Conservation (phyloP, 1,140 invertebrate genomes). For the Protaetia brevitarsis region DNA sequence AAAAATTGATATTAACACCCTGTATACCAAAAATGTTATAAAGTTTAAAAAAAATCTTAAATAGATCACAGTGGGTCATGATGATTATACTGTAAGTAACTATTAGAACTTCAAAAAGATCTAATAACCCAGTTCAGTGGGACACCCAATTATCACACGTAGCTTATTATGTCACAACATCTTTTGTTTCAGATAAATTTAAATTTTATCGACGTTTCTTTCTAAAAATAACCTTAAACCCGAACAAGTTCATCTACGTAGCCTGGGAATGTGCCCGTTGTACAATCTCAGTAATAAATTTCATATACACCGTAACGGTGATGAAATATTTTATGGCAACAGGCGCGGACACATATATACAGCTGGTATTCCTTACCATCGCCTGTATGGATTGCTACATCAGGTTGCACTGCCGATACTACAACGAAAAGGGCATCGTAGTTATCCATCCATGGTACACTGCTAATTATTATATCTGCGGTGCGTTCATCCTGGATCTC, state of each 20-base stretch:
- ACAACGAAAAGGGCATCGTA: constrained; percentile 49
- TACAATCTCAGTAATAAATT: constrained; percentile 42
- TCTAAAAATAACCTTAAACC: neutral
- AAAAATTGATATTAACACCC: no score
- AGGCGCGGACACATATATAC: constrained; percentile 20
- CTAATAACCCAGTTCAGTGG: no score
- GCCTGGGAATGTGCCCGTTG: constrained; percentile 10
- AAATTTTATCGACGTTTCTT: neutral
- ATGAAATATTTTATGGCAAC: neutral
- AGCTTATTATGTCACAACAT: neutral
- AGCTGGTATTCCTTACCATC: constrained; percentile 47
- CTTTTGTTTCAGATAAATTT: constrained; percentile 12
- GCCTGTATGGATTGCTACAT: constrained; percentile 47
- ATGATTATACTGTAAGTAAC: no score
- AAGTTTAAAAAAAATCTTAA: no score
- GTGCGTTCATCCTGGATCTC: constrained; percentile 46
- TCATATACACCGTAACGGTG: constrained; percentile 27
- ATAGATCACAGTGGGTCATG: no score
- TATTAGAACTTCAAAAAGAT: no score
- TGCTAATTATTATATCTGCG: constrained; percentile 49
- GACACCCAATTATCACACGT: no score
- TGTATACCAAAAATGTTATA: no score
- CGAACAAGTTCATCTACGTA: neutral
- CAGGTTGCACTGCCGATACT: constrained; percentile 50
- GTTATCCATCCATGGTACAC: constrained; percentile 52